A percentile compares a stretch with the other conserved stretches of the same genome.
phyloP scores from a whole-genome alignment of 2,888 invertebrate genomes.

The Mythimna ferrago region DNA sequence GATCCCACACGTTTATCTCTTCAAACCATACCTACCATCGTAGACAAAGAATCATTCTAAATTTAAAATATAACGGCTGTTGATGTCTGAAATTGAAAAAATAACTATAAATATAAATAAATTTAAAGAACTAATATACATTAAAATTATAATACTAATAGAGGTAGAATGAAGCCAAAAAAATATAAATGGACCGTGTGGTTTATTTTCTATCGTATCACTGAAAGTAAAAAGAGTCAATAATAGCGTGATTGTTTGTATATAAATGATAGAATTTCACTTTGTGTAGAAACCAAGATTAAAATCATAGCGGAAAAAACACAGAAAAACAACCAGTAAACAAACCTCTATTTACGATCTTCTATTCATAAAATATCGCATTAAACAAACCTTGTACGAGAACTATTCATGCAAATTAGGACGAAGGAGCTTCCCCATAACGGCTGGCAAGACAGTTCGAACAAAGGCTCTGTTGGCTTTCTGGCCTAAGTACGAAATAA shows the following conservation, averaged over 20 bases:
- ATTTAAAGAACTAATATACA: too few relatives aligned
- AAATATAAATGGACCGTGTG: too few relatives aligned
- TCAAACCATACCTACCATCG: not conserved
- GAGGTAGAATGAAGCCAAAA: too few relatives aligned
- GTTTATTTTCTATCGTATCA: too few relatives aligned
- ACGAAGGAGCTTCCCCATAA: constrained; percentile 73
- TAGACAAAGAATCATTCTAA: not conserved
- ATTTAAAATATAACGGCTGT: not conserved
- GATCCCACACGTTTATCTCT: not conserved
- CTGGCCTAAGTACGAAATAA: constrained; percentile 77
- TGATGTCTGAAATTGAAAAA: too few relatives aligned
- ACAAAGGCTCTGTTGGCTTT: constrained; percentile 79
- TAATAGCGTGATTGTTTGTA: not conserved
- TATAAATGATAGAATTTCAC: not conserved
- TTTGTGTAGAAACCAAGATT: not conserved
- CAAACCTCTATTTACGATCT: constrained; percentile 27
- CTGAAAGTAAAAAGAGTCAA: not conserved
- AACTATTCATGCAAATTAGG: constrained; percentile 83
- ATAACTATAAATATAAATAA: too few relatives aligned
- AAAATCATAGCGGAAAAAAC: not conserved
- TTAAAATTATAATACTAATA: too few relatives aligned
- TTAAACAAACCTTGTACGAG: constrained; percentile 66
- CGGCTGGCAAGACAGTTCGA: constrained; percentile 70
- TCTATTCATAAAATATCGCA: constrained; percentile 70
- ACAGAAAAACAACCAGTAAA: constrained; percentile 1